Percentiles rank a stretch among this genome's conserved stretches.
Conservation (phyloP, 2,797 vertebrate genomes). For the Cyprinella venusta region DNA sequence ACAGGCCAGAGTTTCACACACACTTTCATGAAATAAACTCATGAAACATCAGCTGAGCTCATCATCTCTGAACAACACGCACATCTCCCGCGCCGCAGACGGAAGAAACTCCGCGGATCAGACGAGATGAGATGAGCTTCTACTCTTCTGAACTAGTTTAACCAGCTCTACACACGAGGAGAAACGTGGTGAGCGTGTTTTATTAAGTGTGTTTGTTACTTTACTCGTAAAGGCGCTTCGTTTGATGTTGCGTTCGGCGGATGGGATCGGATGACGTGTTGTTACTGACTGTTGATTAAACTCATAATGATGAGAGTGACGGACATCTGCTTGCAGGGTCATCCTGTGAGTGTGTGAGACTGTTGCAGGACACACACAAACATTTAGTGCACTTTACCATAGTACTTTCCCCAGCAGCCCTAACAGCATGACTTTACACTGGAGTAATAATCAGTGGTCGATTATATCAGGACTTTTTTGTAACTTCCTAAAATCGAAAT, state of each 20-base stretch:
- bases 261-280: slow-evolving; percentile 15
- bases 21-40: slow-evolving; percentile 10
- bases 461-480: background rate
- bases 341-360: background rate
- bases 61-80: background rate
- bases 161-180: slow-evolving; percentile 14
- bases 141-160: slow-evolving; percentile 16
- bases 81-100: background rate
- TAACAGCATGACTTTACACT: background rate
- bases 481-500: background rate
- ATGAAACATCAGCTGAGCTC: background rate
- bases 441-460: background rate
- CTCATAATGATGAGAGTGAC: background rate
- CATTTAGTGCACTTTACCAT: background rate
- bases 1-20: slow-evolving; percentile 1
- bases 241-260: slow-evolving; percentile 1
- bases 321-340: background rate
- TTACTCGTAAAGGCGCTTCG: background rate
- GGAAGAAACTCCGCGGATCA: background rate
- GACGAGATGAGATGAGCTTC: background rate
- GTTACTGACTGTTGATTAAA: background rate
- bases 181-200: slow-evolving; percentile 21
- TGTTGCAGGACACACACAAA: background rate
- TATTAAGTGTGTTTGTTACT: background rate
- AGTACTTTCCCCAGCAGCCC: background rate